These are phyloP conservation scores for Ursus arctos DNA, from an alignment of 2,113 vertebrate genomes.

Conservation along the genomic window DNA sequence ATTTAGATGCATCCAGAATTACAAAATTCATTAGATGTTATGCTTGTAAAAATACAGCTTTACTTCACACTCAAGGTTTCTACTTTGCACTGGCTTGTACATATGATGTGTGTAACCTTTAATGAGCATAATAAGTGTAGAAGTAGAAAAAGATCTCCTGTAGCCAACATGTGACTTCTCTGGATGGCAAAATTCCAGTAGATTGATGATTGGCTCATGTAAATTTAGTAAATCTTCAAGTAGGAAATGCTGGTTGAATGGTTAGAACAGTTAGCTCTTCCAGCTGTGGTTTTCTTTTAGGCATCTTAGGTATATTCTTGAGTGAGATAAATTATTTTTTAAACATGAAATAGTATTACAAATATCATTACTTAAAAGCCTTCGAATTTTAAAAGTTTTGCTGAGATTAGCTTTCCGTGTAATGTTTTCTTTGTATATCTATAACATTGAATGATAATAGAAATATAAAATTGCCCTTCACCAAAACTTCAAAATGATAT, in stretches of 20 bases:
- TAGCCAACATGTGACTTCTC: slow-evolving; percentile 9
- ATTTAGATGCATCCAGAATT: not conserved
- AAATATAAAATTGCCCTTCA: not conserved
- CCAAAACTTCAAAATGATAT: not conserved
- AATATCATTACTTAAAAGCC: not conserved
- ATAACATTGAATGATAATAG: not conserved
- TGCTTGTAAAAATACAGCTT: not conserved
- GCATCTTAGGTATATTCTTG: not conserved
- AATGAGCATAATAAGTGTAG: not conserved
- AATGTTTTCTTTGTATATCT: not conserved
- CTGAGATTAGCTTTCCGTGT: not conserved
- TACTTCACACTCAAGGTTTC: not conserved
- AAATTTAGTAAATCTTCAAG: not conserved
- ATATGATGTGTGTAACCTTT: not conserved
- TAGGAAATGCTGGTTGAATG: not conserved
- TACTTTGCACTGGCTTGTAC: not conserved
- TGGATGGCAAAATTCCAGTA: not conserved
- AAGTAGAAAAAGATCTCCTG: not conserved
- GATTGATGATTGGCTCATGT: not conserved
- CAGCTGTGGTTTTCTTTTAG: not conserved
- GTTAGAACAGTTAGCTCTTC: slow-evolving; percentile 10
- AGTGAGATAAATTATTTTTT: slow-evolving; percentile 22
- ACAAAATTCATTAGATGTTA: not conserved
- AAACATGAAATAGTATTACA: not conserved
- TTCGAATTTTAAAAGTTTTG: not conserved